Percentiles rank a stretch among this genome's conserved stretches.
Evolutionary conservation across 2,113 vertebrate genomes (phyloP).

Genomic region (Toxotes chatareus): DNA sequence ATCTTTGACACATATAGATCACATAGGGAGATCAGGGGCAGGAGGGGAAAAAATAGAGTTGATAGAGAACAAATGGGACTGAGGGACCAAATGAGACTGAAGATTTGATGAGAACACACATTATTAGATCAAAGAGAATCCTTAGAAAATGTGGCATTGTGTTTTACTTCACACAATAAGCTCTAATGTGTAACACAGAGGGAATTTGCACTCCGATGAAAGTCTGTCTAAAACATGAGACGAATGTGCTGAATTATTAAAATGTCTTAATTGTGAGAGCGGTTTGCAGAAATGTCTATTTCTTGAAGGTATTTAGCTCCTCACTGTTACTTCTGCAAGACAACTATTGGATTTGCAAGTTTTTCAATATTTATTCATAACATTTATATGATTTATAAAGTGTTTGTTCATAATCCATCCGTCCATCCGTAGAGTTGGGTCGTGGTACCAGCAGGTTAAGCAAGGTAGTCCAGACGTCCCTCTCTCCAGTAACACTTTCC

Average conservation of each 20-base stretch:
- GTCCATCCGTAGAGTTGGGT: too few relatives aligned
- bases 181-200: conserved; percentile 8
- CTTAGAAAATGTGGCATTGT: neutral
- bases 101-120: conserved; percentile 29
- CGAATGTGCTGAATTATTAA: conserved; percentile 31
- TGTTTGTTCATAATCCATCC: too few relatives aligned
- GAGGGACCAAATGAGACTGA: conserved; percentile 27
- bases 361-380: too few relatives aligned
- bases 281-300: neutral
- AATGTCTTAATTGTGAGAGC: conserved; percentile 23
- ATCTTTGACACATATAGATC: conserved; percentile 67
- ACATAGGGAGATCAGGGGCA: conserved; percentile 33
- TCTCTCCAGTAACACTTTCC: too few relatives aligned
- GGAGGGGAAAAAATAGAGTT: neutral
- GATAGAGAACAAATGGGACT: conserved; percentile 31
- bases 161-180: conserved; percentile 18
- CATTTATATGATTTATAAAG: too few relatives aligned
- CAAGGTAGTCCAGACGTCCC: too few relatives aligned
- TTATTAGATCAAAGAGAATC: conserved; percentile 31
- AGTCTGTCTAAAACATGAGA: conserved; percentile 1
- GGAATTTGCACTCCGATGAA: conserved; percentile 17
- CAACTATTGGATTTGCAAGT: neutral
- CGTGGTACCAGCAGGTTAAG: too few relatives aligned
- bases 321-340: neutral
- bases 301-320: conserved; percentile 3